phyloP scores from a whole-genome alignment of 2,888 invertebrate species.

The Trissolcus japonicus region DNA sequence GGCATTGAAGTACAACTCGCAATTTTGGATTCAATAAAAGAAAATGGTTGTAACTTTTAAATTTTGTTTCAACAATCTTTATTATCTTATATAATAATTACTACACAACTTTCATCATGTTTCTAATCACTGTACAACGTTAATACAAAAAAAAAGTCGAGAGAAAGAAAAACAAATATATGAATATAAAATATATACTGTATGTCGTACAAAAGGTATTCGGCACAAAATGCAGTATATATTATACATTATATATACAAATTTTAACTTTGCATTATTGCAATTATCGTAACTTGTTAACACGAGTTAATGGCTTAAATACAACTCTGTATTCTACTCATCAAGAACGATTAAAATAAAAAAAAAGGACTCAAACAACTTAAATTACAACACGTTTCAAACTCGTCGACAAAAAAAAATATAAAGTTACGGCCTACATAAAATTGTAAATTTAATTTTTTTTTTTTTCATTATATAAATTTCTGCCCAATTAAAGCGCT shows the following conservation, averaged over 20 bases:
- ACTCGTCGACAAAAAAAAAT: conserved; percentile 15
- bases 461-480: conserved; percentile 21
- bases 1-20: conserved; percentile 21
- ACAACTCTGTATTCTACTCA: conserved; percentile 43
- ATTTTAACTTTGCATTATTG: conserved; percentile 37
- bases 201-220: not conserved
- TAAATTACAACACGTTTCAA: conserved; percentile 39
- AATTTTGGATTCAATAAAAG: conserved; percentile 16
- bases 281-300: conserved; percentile 28
- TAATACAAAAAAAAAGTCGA: conserved; percentile 36
- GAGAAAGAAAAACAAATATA: conserved; percentile 21
- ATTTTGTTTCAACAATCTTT: conserved; percentile 49
- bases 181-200: conserved; percentile 14
- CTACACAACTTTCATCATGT: conserved; percentile 31
- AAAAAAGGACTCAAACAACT: conserved; percentile 40
- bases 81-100: conserved; percentile 49
- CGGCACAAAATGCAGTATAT: too few species aligned
- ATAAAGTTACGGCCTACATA: conserved; percentile 21
- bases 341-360: conserved; percentile 48
- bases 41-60: conserved; percentile 23
- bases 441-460: conserved; percentile 7
- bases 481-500: conserved; percentile 38
- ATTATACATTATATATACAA: conserved; percentile 27
- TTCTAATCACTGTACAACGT: conserved; percentile 40
- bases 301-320: conserved; percentile 34